These are phyloP conservation scores for Zalophus californianus DNA, from an alignment of 2,797 vertebrate genomes.

Conservation along the genomic window DNA sequence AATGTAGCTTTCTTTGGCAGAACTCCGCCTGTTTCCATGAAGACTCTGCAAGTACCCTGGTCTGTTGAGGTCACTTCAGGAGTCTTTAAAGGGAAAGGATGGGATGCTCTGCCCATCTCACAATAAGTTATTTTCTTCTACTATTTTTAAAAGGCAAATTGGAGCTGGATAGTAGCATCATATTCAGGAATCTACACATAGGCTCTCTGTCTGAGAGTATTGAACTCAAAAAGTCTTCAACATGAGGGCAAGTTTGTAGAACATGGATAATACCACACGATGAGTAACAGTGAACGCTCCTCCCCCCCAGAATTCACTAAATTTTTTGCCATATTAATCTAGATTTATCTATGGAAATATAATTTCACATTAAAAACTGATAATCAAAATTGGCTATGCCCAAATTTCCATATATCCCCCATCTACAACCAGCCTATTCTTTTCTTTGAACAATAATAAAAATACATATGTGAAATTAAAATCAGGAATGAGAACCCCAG, in stretches of 20 bases:
- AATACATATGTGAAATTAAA: neutral
- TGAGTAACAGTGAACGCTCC: fast-evolving
- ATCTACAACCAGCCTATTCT: neutral
- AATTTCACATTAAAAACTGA: neutral
- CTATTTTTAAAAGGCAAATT: neutral
- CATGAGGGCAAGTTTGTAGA: fast-evolving
- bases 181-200: fast-evolving
- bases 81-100: neutral
- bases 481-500: neutral
- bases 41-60: fast-evolving
- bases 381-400: neutral
- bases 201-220: neutral
- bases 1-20: neutral
- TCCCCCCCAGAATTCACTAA: fast-evolving
- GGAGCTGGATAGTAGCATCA: neutral
- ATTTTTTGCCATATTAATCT: neutral
- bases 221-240: no score
- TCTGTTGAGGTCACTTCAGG: neutral
- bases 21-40: neutral
- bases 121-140: neutral
- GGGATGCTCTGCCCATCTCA: neutral
- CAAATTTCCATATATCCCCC: neutral
- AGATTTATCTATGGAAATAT: neutral
- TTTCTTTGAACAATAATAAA: neutral
- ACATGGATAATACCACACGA: fast-evolving